Conservation (phyloP, 2,113 vertebrate species). For the Sitta europaea region DNA sequence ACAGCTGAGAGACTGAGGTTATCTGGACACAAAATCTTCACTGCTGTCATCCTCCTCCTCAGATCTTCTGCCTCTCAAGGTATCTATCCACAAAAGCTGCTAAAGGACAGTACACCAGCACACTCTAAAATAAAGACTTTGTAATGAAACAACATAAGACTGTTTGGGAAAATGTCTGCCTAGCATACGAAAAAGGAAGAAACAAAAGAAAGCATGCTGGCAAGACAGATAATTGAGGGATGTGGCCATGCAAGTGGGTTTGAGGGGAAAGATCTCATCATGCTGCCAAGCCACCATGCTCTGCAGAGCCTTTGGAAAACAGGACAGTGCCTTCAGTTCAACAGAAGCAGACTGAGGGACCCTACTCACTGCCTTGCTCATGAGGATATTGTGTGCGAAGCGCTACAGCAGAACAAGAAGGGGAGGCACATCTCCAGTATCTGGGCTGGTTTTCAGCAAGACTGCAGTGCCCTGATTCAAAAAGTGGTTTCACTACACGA, state of each 20-base stretch:
- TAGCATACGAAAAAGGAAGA: background rate
- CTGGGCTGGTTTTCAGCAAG: background rate
- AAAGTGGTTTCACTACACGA: background rate
- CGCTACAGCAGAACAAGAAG: background rate
- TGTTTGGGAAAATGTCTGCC: background rate
- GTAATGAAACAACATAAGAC: background rate
- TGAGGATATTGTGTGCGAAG: background rate
- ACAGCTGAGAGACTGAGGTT: background rate
- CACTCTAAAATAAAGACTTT: background rate
- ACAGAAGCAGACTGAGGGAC: background rate
- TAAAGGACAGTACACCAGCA: background rate
- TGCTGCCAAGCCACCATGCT: fast-evolving
- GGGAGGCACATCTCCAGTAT: background rate
- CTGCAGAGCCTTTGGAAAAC: background rate
- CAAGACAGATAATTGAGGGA: background rate
- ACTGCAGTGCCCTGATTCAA: background rate
- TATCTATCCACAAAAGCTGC: background rate
- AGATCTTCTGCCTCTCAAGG: background rate
- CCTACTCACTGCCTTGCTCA: background rate
- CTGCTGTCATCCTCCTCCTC: background rate
- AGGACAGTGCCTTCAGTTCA: background rate
- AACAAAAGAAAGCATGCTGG: background rate
- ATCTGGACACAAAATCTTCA: background rate
- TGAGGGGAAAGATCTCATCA: background rate
- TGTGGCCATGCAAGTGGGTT: background rate